Evolutionary conservation across 2,888 invertebrate genomes (phyloP), one percentile per base, ranked within the genome.

Genomic region (Archips xylosteana): DNA sequence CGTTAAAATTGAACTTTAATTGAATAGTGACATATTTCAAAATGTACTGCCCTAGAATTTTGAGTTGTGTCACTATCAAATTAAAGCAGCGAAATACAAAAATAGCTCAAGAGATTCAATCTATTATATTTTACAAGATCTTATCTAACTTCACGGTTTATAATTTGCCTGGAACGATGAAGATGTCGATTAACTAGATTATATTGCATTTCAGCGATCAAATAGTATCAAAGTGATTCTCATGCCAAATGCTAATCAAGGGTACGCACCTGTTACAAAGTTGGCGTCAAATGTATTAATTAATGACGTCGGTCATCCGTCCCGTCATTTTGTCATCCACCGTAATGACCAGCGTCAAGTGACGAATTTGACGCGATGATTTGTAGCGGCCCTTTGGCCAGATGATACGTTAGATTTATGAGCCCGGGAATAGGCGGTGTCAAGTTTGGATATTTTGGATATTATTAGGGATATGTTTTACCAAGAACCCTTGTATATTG

Each of bases 211-310:
- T 39, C 54, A 23, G 12, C 54, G 54, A 54, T 32, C 57, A 54
- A 23, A 15, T 32, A 57, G 32, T 3, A 57, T 57, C 32, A 32
- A 32, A 57, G 32, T 12, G 32, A 0, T 54, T 23, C 54, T 32
- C 57, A 10, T 57, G 57, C 57, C 57, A 57, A 32, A 57, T 32
- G 32, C 12, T n/a, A n/a, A 39, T 60, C 23, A 3, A 57, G 10
- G 6, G 32, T 10, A 2, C 39, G 80, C 91, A 91, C 90, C 89
- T 91, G 90, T 82, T 85, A 80, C 86, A 76, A 81, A 83, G 81
- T 83, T 80, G 83, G 78, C 83, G 78, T 83, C 83, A 78, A 87
- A 85, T 87, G 79, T 86, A 87, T 83, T 88, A 88, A 92, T 91
- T 90, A 90, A 92, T 91, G 83, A 84, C 80, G 77, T 76, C 80